Evolutionary conservation across 2,888 invertebrate genomes (phyloP).

Genomic region (Tethea ocularis): DNA sequence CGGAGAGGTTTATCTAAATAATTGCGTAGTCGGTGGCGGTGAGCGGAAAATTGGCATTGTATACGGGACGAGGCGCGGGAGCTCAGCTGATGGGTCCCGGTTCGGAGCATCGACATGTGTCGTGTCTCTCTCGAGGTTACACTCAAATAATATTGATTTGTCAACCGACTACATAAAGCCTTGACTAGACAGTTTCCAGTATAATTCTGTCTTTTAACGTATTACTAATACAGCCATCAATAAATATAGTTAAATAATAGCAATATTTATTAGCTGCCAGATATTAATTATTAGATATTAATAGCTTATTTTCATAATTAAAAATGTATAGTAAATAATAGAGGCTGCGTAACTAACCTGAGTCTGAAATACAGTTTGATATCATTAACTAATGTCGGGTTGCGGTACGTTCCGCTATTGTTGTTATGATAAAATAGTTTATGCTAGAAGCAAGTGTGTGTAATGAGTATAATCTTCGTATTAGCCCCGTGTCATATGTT

Average conservation of each 20-base stretch:
- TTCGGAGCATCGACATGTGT: conserved; percentile 25
- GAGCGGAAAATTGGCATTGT: conserved; percentile 82
- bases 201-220: conserved; percentile 21
- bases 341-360: conserved; percentile 15
- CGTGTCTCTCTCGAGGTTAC: conserved; percentile 36
- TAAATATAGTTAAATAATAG: conserved; percentile 49
- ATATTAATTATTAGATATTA: conserved; percentile 47
- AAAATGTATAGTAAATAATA: conserved; percentile 30
- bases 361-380: conserved; percentile 24
- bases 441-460: conserved; percentile 47
- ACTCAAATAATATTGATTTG: not conserved
- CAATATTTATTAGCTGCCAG: conserved; percentile 50
- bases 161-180: not conserved
- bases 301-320: conserved; percentile 43
- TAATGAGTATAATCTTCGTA: conserved; percentile 61
- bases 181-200: conserved; percentile 22
- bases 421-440: conserved; percentile 13
- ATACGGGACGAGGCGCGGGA: conserved; percentile 40
- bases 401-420: conserved; percentile 8
- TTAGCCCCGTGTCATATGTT: conserved; percentile 71
- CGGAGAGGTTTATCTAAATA: conserved; percentile 84
- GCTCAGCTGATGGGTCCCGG: conserved; percentile 30
- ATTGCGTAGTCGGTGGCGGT: conserved; percentile 82
- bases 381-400: conserved; percentile 27
- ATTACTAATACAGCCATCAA: conserved; percentile 33